Conservation (phyloP, 1,140 invertebrate genomes). For the Drosophila lowei region DNA sequence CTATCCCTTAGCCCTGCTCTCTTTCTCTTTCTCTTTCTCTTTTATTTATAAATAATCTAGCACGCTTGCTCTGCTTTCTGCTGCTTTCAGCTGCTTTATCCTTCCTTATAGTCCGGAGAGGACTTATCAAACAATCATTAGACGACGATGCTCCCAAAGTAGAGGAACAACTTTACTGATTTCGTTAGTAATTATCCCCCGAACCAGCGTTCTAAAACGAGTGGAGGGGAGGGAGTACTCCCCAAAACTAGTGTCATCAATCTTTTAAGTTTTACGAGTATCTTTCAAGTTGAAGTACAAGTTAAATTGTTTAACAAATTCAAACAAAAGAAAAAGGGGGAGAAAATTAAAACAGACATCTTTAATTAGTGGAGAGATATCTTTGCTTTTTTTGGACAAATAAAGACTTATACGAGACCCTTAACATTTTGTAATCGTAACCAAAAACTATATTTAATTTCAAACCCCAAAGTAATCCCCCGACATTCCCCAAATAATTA, state of each 20-base stretch:
- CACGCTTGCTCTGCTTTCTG: conserved; percentile 7
- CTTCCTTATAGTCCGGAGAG: neutral
- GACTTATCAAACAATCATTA: conserved; percentile 77
- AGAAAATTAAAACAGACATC: too few relatives aligned
- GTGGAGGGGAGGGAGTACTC: neutral
- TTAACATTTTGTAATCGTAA: too few relatives aligned
- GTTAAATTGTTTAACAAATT: conserved; percentile 19
- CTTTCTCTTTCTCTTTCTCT: neutral
- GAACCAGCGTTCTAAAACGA: neutral
- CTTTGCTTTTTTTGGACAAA: too few relatives aligned
- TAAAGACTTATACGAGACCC: too few relatives aligned
- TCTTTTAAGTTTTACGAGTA: conserved; percentile 22
- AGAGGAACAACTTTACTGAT: conserved; percentile 59
- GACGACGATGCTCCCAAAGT: conserved; percentile 29
- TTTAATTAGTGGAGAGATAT: too few relatives aligned
- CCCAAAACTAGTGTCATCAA: conserved; percentile 24
- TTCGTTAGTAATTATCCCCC: conserved; percentile 42
- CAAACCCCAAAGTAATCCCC: neutral
- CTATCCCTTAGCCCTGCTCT: too few relatives aligned
- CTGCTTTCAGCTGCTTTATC: neutral
- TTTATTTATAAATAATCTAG: conserved; percentile 38
- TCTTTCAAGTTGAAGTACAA: conserved; percentile 23
- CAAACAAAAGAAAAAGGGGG: too few relatives aligned
- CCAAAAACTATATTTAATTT: neutral
- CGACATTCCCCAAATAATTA: conserved; percentile 9